Conservation (phyloP, 2,797 vertebrate genomes). For the Babyrousa celebensis region DNA sequence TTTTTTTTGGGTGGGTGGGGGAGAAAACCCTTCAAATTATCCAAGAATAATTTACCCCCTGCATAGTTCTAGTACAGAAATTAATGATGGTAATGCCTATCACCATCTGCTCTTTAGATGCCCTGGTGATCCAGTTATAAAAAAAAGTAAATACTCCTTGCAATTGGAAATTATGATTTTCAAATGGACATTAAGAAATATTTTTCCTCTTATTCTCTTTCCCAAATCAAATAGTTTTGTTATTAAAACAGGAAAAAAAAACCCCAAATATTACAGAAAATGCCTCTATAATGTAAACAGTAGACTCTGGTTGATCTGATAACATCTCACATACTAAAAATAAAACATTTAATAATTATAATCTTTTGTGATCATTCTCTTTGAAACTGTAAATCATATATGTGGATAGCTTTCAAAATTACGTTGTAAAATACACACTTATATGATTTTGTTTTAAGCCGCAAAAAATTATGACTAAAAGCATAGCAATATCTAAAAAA, state of each 20-base stretch:
- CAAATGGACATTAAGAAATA: neutral
- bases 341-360: neutral
- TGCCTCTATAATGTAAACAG: neutral
- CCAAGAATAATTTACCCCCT: constrained; percentile 85
- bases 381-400: neutral
- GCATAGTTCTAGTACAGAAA: constrained; percentile 78
- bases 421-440: neutral
- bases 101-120: constrained; percentile 88
- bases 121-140: constrained; percentile 31
- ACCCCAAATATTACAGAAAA: neutral
- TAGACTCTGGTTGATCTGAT: neutral
- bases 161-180: neutral
- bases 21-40: constrained; percentile 80
- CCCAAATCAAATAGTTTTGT: neutral
- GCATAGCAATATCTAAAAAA: neutral
- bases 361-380: neutral
- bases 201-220: neutral
- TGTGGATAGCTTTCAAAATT: neutral
- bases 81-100: constrained; percentile 82
- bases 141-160: constrained; percentile 18
- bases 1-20: neutral
- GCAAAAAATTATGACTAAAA: neutral
- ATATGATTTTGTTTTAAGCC: neutral
- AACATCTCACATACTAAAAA: neutral
- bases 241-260: neutral